Base-by-base conservation (phyloP, 2,888 invertebrate species). In the Heliconius sara region DNA sequence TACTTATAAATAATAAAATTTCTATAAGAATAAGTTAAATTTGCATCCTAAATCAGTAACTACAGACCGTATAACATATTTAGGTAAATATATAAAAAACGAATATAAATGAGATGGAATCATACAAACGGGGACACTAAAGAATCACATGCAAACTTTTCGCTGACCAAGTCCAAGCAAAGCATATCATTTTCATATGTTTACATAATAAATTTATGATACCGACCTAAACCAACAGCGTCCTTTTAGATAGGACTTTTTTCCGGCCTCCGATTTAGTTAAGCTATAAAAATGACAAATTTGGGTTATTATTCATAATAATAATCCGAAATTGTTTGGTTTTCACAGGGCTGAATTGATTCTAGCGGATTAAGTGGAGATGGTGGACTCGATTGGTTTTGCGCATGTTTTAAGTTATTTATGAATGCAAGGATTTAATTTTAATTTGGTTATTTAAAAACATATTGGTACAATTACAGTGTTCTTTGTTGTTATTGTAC, bases 191-290 rank as follows among this genome's bases (percentile, higher is more conserved):
- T 88, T 89, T 88, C 89, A 88, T 87, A 86, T 85, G 88, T 87
- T 88, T 87, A 86, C 89, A 88, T 90, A 90, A 89, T 90, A 91
- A 83, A 83, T 91, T 91, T 91, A 89, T 89, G 88, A 90, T 88
- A 87, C 87, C 86, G 80, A 83, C 91, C 91, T 91, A 91, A 91
- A 89, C 90, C 90, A 92, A 92, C 89, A 91, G 85, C 78, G 79
- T 71, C 79, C 76, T 75, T 76, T 75, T 72, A 76, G 52, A 82
- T 79, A 77, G 68, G 77, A 68, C 77, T 82, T 65, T 82, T 73
- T 80, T 79, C 78, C 74, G 72, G 63, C 76, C 68, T 76, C 34
- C 79, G 78, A 67, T 76, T 77, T 66, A 77, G 77, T 79, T 79
- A 78, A 81, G 66, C 77, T 70, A 76, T 79, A 79, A 77, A 79